Percentiles rank a stretch among this genome's conserved stretches.
These are phyloP conservation scores for Patella vulgata DNA, from an alignment of 1,140 invertebrate genomes.

Conservation along the genomic window DNA sequence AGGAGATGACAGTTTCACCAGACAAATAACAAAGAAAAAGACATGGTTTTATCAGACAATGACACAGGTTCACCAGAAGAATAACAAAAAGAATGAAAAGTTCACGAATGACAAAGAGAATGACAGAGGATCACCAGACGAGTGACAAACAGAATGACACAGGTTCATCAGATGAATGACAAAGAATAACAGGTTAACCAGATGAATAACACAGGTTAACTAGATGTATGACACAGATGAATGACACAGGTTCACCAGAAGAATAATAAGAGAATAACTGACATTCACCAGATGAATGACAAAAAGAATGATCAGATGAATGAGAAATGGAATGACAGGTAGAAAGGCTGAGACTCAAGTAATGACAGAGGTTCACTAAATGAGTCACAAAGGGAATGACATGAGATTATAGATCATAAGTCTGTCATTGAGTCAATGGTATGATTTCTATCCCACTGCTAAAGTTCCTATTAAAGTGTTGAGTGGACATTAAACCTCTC, in stretches of 20 bases:
- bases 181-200: not conserved
- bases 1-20: not conserved
- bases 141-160: constrained; percentile 7
- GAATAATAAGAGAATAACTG: constrained; percentile 3
- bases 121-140: not conserved
- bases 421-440: not conserved
- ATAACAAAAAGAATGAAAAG: too few species aligned
- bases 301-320: not conserved
- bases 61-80: not conserved
- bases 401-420: not conserved
- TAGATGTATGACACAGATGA: too few species aligned
- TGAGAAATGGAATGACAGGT: not conserved
- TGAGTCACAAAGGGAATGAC: not conserved
- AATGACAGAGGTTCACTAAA: not conserved
- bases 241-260: not conserved
- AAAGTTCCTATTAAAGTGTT: not conserved
- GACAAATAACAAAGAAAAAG: not conserved
- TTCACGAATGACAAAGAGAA: too few species aligned
- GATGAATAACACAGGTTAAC: too few species aligned
- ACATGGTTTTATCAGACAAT: constrained; percentile 2
- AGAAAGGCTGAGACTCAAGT: not conserved
- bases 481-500: too few species aligned
- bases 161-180: not conserved
- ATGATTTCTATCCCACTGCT: not conserved
- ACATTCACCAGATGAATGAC: not conserved